These are phyloP conservation scores for Austrofundulus limnaeus DNA, from an alignment of 2,113 vertebrate genomes.

Conservation along the genomic window DNA sequence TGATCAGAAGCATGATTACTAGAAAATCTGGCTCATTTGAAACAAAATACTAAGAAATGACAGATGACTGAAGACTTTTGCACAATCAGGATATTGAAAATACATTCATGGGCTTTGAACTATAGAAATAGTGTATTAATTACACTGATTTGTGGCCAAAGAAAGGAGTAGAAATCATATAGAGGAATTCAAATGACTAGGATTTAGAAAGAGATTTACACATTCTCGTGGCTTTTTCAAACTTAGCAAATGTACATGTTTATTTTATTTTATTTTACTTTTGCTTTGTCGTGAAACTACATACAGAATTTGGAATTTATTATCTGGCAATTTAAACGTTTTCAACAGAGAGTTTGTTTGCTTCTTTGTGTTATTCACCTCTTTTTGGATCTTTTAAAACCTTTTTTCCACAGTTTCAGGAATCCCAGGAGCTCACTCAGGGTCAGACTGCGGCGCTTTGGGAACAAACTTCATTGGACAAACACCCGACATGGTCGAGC, in stretches of 20 bases:
- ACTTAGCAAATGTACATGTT: too few relatives aligned
- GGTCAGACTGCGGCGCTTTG: slow-evolving; percentile 35
- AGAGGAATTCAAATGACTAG: not conserved
- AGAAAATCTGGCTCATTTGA: not conserved
- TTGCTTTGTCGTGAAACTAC: not conserved
- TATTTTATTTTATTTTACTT: not conserved
- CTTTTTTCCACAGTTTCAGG: slow-evolving; percentile 10
- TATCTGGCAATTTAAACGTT: not conserved
- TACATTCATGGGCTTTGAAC: not conserved
- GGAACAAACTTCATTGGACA: slow-evolving; percentile 49
- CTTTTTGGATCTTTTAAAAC: not conserved
- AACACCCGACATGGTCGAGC: slow-evolving; percentile 87
- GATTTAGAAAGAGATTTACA: not conserved
- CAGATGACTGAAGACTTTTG: not conserved
- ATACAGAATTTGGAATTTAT: not conserved
- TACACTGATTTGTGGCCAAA: too few relatives aligned
- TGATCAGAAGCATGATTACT: not conserved
- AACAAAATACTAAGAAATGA: not conserved
- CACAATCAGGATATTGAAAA: not conserved
- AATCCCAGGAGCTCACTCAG: slow-evolving; percentile 7
- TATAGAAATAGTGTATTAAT: not conserved
- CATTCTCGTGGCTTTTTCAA: not conserved
- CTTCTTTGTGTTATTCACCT: not conserved
- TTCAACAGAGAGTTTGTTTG: not conserved
- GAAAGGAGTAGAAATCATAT: not conserved